Evolutionary conservation across 2,797 vertebrate genomes (phyloP).

Genomic region (Lagorchestes hirsutus): DNA sequence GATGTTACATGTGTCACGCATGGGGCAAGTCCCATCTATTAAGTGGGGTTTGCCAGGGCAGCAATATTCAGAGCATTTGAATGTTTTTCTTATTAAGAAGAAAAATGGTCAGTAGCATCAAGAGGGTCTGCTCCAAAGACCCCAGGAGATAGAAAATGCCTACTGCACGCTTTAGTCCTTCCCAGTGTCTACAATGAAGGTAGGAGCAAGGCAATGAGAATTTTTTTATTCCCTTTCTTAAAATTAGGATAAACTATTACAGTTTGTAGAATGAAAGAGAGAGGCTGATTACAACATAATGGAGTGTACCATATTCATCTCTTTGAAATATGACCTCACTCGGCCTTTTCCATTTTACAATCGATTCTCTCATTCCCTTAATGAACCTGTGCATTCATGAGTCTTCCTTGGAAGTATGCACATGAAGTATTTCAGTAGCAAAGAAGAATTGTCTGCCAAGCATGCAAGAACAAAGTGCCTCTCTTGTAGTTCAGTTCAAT

Average conservation of each 20-base stretch:
- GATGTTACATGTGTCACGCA: conserved; percentile 86
- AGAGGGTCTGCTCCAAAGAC: conserved; percentile 83
- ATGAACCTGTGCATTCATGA: conserved; percentile 89
- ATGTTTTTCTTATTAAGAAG: conserved; percentile 91
- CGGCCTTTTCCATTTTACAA: conserved; percentile 90
- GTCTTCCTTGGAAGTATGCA: conserved; percentile 88
- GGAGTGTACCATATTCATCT: conserved; percentile 90
- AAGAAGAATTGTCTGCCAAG: conserved; percentile 89
- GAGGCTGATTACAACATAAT: conserved; percentile 91
- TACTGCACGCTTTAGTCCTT: conserved; percentile 79
- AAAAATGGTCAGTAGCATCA: conserved; percentile 87
- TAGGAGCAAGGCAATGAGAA: conserved; percentile 69
- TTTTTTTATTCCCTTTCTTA: conserved; percentile 72
- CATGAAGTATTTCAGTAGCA: conserved; percentile 87
- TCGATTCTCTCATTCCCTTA: conserved; percentile 90
- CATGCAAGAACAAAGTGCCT: conserved; percentile 88
- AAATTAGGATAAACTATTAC: conserved; percentile 89
- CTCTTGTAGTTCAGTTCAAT: conserved; percentile 88
- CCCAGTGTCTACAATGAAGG: conserved; percentile 77
- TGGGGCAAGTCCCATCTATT: conserved; percentile 88
- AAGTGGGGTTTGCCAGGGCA: conserved; percentile 87
- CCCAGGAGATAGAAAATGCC: conserved; percentile 83
- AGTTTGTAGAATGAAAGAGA: conserved; percentile 88
- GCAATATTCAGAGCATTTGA: conserved; percentile 91
- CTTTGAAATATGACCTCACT: conserved; percentile 90